These are phyloP conservation scores for Parauchenoglanis punctatus DNA, from an alignment of 2,797 vertebrate genomes.

Conservation along the genomic window DNA sequence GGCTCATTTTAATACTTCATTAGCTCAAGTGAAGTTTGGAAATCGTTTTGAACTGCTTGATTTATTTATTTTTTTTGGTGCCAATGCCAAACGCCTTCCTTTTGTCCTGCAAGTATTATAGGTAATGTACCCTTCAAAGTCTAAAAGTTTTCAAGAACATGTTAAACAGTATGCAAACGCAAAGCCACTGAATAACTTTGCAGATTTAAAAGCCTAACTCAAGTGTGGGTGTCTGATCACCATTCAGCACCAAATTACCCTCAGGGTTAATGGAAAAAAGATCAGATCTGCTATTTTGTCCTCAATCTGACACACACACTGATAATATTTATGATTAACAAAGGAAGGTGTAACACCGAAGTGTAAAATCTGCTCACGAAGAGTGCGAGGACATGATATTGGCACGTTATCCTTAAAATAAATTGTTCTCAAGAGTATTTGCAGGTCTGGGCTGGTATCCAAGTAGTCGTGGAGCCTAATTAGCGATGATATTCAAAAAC, in stretches of 20 bases:
- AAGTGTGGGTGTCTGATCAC: background rate
- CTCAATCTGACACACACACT: background rate
- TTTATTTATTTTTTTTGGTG: background rate
- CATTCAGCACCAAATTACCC: background rate
- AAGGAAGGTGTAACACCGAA: background rate
- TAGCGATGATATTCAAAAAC: conserved; percentile 31
- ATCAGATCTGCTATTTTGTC: background rate
- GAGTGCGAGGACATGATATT: conserved; percentile 11
- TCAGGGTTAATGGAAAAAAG: background rate
- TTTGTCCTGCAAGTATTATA: background rate
- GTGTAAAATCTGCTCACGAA: conserved; percentile 7
- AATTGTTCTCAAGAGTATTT: conserved; percentile 18
- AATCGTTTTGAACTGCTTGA: background rate
- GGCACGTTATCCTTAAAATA: conserved; percentile 16
- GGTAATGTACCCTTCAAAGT: background rate
- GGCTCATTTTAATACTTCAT: conserved; percentile 33
- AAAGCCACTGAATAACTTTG: conserved; percentile 1
- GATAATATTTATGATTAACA: background rate
- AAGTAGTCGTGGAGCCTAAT: conserved; percentile 33
- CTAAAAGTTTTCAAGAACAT: background rate
- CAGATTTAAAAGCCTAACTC: background rate
- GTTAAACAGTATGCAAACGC: background rate
- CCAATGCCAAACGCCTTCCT: background rate
- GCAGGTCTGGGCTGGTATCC: conserved; percentile 27
- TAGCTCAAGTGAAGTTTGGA: conserved; percentile 11